These are phyloP conservation scores for Amphibalanus amphitrite DNA, from an alignment of 1,140 invertebrate genomes.

Conservation along the genomic window DNA sequence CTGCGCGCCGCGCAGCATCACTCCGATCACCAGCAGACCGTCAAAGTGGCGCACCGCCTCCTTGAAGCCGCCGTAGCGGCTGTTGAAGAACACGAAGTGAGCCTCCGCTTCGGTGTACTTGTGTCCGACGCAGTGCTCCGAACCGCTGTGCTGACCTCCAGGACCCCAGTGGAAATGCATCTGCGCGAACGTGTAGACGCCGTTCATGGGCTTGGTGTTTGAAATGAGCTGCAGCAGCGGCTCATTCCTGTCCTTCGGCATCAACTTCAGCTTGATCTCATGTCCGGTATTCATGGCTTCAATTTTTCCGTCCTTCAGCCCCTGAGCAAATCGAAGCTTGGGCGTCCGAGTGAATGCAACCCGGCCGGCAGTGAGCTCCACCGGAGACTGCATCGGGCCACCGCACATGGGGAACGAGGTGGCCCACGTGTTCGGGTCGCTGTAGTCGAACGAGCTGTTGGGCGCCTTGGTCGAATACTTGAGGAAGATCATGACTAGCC, in stretches of 20 bases:
- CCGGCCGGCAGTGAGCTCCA: conserved; percentile 16
- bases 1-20: conserved; percentile 43
- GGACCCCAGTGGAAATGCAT: conserved; percentile 57
- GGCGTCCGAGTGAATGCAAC: conserved; percentile 9
- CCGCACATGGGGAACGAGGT: conserved; percentile 8
- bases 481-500: not conserved
- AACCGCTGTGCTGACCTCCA: conserved; percentile 28
- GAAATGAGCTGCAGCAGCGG: not conserved
- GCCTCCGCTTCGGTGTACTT: conserved; percentile 37
- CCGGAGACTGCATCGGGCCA: conserved; percentile 20
- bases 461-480: not conserved
- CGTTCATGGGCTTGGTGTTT: conserved; percentile 21
- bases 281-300: conserved; percentile 26
- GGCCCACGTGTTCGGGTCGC: conserved; percentile 3
- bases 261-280: conserved; percentile 19
- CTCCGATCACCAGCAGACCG: conserved; percentile 54
- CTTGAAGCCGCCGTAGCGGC: conserved; percentile 44
- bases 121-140: conserved; percentile 49
- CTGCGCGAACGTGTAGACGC: conserved; percentile 40
- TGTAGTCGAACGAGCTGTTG: not conserved
- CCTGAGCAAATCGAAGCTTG: conserved; percentile 21
- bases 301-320: conserved; percentile 15
- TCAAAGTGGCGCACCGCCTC: conserved; percentile 50
- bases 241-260: not conserved
- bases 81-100: conserved; percentile 62